A percentile compares a stretch with the other conserved stretches of the same genome.
Conservation (phyloP, 2,797 vertebrate species). For the Denticeps clupeoides region DNA sequence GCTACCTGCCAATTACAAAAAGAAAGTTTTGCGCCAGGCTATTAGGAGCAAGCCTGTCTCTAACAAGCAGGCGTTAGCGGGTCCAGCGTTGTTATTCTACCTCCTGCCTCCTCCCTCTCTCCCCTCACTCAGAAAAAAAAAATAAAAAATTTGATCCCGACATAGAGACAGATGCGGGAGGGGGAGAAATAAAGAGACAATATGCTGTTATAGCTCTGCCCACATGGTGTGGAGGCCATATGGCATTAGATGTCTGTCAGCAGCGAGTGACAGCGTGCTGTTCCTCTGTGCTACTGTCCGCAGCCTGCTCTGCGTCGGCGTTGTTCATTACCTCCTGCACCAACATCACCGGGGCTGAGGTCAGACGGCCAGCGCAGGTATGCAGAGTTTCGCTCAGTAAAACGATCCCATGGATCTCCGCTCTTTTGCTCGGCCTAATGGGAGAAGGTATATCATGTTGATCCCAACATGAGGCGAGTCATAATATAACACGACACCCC, state of each 20-base stretch:
- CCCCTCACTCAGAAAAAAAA: conserved; percentile 28
- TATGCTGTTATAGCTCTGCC: conserved; percentile 31
- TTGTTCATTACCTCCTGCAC: no score
- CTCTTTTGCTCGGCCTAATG: no score
- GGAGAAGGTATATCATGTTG: no score
- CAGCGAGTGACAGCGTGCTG: conserved; percentile 7
- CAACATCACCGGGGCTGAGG: no score
- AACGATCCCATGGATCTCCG: no score
- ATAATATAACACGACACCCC: no score
- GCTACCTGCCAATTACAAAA: conserved; percentile 62
- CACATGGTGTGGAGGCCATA: conserved; percentile 22
- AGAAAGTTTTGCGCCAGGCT: conserved; percentile 55
- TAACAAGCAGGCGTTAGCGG: conserved; percentile 47
- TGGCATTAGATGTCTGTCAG: conserved; percentile 26
- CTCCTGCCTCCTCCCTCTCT: conserved; percentile 8
- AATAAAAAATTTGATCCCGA: conserved; percentile 28
- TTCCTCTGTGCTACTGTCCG: background rate
- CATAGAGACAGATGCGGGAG: conserved; percentile 18
- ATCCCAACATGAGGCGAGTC: no score
- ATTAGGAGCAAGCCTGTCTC: conserved; percentile 51
- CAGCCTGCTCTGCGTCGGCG: no score
- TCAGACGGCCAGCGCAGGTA: no score
- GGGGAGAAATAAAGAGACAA: conserved; percentile 24
- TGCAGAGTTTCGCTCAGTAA: no score
- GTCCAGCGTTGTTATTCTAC: conserved; percentile 30